These are phyloP conservation scores for Latrodectus geometricus DNA, from an alignment of 1,140 invertebrate species.

Conservation along the genomic window DNA sequence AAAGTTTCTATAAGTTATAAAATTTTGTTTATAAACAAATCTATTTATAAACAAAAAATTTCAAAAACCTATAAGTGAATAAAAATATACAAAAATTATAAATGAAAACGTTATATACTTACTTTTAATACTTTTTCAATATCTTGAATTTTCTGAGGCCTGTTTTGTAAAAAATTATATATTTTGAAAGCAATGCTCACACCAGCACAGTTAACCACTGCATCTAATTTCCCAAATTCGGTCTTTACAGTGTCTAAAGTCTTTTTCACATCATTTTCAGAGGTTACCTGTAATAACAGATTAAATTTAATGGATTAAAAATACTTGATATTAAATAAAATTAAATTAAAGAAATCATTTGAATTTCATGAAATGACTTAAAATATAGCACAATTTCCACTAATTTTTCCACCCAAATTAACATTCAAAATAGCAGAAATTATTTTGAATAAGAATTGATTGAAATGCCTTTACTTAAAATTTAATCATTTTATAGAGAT, in stretches of 20 bases:
- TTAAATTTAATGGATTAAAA: not conserved
- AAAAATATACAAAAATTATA: not conserved
- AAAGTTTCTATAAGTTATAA: too few relatives aligned
- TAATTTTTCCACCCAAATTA: too few relatives aligned
- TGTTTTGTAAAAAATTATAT: constrained; percentile 79
- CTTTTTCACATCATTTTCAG: constrained; percentile 83
- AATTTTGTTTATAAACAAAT: too few relatives aligned
- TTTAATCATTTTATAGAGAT: too few relatives aligned
- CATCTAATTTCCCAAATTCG: constrained; percentile 88
- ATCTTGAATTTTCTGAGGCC: constrained; percentile 31
- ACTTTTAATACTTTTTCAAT: constrained; percentile 47
- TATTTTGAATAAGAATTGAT: too few relatives aligned
- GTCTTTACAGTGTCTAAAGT: constrained; percentile 79
- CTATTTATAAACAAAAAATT: too few relatives aligned
- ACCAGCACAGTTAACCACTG: constrained; percentile 95
- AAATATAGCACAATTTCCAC: too few relatives aligned
- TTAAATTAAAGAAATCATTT: not conserved
- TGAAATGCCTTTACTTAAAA: too few relatives aligned
- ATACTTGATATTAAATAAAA: not conserved
- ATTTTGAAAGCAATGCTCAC: constrained; percentile 87
- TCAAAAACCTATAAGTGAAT: too few relatives aligned
- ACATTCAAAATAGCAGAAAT: too few relatives aligned
- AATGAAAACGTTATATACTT: not conserved
- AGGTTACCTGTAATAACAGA: constrained; percentile 80
- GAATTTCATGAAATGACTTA: too few relatives aligned